phyloP scores from a whole-genome alignment of 2,888 invertebrate genomes.

The Rapana venosa region DNA sequence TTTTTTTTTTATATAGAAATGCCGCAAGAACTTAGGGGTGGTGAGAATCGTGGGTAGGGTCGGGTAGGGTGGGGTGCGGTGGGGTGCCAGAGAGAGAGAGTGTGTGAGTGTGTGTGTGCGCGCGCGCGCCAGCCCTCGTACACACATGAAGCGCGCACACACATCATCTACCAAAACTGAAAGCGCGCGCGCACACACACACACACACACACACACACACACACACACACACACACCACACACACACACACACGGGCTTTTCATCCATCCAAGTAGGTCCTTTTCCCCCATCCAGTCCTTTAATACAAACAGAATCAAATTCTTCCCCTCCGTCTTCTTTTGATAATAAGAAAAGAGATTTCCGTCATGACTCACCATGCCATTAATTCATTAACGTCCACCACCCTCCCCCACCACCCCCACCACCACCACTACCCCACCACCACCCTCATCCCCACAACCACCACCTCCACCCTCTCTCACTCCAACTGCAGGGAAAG shows the following conservation, averaged over 20 bases:
- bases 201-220: no score
- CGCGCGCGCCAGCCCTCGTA: not conserved
- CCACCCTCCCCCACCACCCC: not conserved
- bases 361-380: no score
- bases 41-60: not conserved
- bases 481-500: no score
- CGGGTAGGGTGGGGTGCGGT: not conserved
- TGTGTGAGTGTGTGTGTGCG: slow-evolving; percentile 5
- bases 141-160: not conserved
- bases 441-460: not conserved
- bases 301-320: not conserved
- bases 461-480: not conserved
- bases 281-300: not conserved
- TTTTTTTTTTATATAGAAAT: not conserved
- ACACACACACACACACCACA: no score
- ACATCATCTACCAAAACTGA: no score
- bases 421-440: not conserved
- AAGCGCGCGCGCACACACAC: no score
- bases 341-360: not conserved
- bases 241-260: no score
- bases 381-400: not conserved
- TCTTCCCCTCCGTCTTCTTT: not conserved
- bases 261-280: no score
- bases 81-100: no score
- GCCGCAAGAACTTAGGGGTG: not conserved